Base-by-base conservation (phyloP, 2,797 vertebrate genomes). In the Thripadectes ignobilis region DNA sequence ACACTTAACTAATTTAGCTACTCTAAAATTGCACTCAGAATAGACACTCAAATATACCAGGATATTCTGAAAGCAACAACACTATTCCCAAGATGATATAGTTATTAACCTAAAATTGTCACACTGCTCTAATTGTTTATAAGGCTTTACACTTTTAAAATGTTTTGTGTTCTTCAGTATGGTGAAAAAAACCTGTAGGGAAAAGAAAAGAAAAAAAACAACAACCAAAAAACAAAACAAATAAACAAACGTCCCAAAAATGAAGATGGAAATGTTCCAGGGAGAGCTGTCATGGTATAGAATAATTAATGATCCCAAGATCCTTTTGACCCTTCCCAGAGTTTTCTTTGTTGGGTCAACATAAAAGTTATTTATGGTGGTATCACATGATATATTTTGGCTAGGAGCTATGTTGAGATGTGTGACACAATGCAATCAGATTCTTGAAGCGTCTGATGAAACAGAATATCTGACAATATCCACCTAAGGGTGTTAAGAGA, bases 21-120 rank as follows among this genome's bases (percentile, higher is more conserved):
- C 19, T 74, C 32, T 57, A 65, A 67, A 82, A 76, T 61, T 77
- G 8, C 46, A n/a, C 65, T 80, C 45, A 89, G 85, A 88, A 63
- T 30, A 91, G 41, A 49, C 27, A 49, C 29, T 77, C 68, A 80
- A 88, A 86, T 71, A 74, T 48, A 59, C 12, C 27, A 62, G 11
- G 3, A 30, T 65, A 72, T 46, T 83, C 34, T 76, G 51, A 92
- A 88, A 71, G 3, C 7, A 22, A 85, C 23, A 76, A 71, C 77
- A 21, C 19, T 77, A 29, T 76, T 87, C 59, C 68, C 19, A 69
- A 45, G 2, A 4, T 91, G 63, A 69, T 15, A 39, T 18, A 68
- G 22, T 72, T 85, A 66, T 85, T 93, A 89, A 87, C 63, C 30
- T 3, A 0, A 55, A 55, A 89, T 93, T 95, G 20, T 91, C 74